phyloP scores from a whole-genome alignment of 2,113 vertebrate species.

The Saiga tatarica region DNA sequence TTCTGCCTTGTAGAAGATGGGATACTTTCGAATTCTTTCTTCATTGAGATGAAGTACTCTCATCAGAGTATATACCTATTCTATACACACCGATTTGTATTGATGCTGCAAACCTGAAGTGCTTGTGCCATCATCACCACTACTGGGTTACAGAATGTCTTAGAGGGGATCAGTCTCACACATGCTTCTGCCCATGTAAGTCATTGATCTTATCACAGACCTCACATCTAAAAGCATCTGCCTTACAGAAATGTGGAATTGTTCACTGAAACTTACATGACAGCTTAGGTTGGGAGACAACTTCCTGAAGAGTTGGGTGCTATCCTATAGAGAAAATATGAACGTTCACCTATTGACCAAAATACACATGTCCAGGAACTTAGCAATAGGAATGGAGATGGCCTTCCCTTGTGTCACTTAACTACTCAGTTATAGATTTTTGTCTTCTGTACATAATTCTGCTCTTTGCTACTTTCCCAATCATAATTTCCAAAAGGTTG shows the following conservation, averaged over 20 bases:
- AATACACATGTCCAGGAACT: background rate
- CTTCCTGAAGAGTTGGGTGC: background rate
- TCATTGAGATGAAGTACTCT: background rate
- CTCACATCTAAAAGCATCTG: background rate
- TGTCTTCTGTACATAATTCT: background rate
- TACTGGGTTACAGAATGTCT: background rate
- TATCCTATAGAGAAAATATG: background rate
- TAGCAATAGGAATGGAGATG: background rate
- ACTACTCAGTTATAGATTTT: background rate
- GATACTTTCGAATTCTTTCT: background rate
- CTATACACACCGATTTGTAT: rapidly evolving
- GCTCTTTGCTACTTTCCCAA: background rate
- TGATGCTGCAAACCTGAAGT: background rate
- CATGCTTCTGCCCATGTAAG: background rate
- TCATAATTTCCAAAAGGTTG: background rate
- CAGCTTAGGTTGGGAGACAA: background rate
- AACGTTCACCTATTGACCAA: background rate
- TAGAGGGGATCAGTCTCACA: background rate
- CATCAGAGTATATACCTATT: background rate
- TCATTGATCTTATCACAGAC: background rate
- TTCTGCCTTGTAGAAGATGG: background rate
- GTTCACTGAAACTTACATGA: background rate
- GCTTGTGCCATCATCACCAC: background rate
- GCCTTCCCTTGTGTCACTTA: background rate
- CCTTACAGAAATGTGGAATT: background rate